Evolutionary conservation across 2,888 invertebrate genomes (phyloP).

Genomic region (Caenorhabditis doughertyi): DNA sequence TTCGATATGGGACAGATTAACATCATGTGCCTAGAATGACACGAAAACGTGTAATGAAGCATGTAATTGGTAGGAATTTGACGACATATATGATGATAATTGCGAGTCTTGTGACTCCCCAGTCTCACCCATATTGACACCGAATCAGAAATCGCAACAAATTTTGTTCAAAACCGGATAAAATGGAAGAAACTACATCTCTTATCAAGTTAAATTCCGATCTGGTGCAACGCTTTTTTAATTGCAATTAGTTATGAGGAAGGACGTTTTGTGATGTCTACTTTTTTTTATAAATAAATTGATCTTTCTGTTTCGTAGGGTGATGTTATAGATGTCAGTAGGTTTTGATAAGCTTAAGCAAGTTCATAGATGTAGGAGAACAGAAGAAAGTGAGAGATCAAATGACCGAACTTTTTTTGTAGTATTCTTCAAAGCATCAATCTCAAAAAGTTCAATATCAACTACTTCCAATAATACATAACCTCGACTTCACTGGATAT

Average conservation of each 20-base stretch:
- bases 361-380: too few relatives aligned
- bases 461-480: too few relatives aligned
- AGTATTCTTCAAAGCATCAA: too few relatives aligned
- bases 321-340: too few relatives aligned
- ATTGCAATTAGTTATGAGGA: not conserved
- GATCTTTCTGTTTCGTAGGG: too few relatives aligned
- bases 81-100: constrained; percentile 39
- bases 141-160: constrained; percentile 44
- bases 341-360: too few relatives aligned
- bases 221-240: constrained; percentile 8
- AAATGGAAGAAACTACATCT: not conserved
- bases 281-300: not conserved
- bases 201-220: constrained; percentile 45
- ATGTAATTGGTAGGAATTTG: constrained; percentile 52
- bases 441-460: too few relatives aligned
- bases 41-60: constrained; percentile 53
- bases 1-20: constrained; percentile 85
- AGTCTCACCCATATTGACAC: not conserved
- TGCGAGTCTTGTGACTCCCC: constrained; percentile 42
- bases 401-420: too few relatives aligned
- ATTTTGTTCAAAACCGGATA: constrained; percentile 31
- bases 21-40: constrained; percentile 83
- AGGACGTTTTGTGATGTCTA: constrained; percentile 3
- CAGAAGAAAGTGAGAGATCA: too few relatives aligned
- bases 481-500: too few relatives aligned